Evolutionary conservation across 2,113 vertebrate genomes (phyloP), one percentile per base, ranked within the genome.

Genomic region (Silurus meridionalis): DNA sequence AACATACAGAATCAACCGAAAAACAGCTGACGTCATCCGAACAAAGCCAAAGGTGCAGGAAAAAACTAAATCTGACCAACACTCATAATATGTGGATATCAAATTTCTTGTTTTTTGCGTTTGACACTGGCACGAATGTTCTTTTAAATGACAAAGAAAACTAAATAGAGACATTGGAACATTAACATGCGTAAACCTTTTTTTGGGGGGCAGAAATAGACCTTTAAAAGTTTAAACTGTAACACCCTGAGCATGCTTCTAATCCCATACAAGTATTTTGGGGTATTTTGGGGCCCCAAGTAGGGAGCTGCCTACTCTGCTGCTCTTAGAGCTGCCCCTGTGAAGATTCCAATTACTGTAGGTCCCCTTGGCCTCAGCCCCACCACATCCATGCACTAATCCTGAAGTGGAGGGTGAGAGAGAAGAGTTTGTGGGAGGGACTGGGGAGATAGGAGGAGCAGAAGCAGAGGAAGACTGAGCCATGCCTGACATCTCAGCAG

Each of bases 391-490:
- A 87, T 63, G 57, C 78, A 80, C 64, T 74, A 60, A 74, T 74
- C 83, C 80, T 80, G 64, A 25, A 80, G 11, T 46, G 21, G 71
- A 79, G 81, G 74, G 64, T 64, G 21, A 10, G 77, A 72, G 85
- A 6, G 79, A 79, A 5, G 67, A 46, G 82, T 69, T 64, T 60
- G 84, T 84, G 85, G 71, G 83, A 85, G 80, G 64, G 82, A 55
- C 25, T 55, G 48, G 28, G 13, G 53, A 37, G 85, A 63, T 58
- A 83, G 88, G 87, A 88, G 88, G 91, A 91, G 88, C 86, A 87
- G 81, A 87, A 87, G 81, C 57, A 87, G 79, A 71, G 77, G 79
- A 90, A 85, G 87, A 88, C 84, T 75, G 84, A 89, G 83, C 90
- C 57, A 78, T 72, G 77, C 87, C 84, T 90, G 84, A 88, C 86